Evolutionary conservation across 2,113 vertebrate genomes (phyloP).

Genomic region (Scartelaos histophorus): DNA sequence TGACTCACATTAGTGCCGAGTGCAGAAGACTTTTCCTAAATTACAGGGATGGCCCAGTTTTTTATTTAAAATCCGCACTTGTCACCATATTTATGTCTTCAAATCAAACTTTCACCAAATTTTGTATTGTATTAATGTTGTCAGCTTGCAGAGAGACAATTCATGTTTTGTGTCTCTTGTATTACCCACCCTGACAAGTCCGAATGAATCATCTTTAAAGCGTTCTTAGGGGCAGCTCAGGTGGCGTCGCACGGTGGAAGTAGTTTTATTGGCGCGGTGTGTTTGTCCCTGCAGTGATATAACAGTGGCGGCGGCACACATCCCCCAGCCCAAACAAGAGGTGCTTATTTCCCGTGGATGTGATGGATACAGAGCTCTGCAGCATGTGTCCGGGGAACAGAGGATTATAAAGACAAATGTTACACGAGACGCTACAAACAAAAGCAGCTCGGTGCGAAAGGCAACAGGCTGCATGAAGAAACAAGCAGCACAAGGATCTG

Average conservation of each 20-base stretch:
- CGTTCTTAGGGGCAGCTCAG: background rate
- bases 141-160: background rate
- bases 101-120: background rate
- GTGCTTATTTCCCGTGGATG: slow-evolving; percentile 6
- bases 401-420: slow-evolving; percentile 48
- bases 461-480: slow-evolving; percentile 38
- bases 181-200: background rate
- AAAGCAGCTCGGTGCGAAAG: slow-evolving; percentile 34
- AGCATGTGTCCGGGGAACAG: slow-evolving; percentile 14
- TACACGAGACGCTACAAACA: slow-evolving; percentile 24
- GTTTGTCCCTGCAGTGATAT: background rate
- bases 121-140: slow-evolving; percentile 19
- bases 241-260: background rate
- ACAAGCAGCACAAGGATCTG: slow-evolving; percentile 54
- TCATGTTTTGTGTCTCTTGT: background rate
- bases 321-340: background rate
- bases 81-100: background rate
- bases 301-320: background rate
- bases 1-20: too few species aligned
- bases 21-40: too few species aligned
- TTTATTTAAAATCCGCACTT: too few species aligned
- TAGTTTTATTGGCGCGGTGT: background rate
- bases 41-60: too few species aligned
- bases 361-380: slow-evolving; percentile 19
- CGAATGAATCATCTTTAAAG: background rate